These are phyloP conservation scores for Micromys minutus DNA, from an alignment of 2,113 vertebrate species.

Conservation along the genomic window DNA sequence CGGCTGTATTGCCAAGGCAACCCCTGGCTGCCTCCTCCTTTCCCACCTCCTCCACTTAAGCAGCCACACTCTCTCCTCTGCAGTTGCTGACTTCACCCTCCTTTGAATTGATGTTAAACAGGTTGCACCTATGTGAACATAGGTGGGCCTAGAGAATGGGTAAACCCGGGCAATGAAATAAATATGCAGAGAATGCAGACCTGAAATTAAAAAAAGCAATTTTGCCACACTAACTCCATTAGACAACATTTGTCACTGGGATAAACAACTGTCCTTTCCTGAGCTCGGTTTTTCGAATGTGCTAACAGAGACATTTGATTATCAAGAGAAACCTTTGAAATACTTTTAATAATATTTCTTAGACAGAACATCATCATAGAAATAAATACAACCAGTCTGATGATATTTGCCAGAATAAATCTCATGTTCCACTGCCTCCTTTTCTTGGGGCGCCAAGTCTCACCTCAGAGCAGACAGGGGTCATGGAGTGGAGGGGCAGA, in stretches of 20 bases:
- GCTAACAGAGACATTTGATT: not conserved
- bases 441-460: not conserved
- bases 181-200: not conserved
- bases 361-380: not conserved
- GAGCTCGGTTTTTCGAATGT: not conserved
- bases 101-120: constrained; percentile 30
- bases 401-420: not conserved
- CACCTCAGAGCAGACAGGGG: not conserved
- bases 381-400: not conserved
- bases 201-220: not conserved
- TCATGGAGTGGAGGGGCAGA: not conserved
- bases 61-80: not conserved
- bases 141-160: not conserved
- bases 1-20: constrained; percentile 68
- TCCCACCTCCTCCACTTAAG: constrained; percentile 2
- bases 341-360: not conserved
- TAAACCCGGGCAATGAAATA: not conserved
- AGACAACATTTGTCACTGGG: not conserved
- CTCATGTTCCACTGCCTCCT: not conserved
- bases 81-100: constrained; percentile 13
- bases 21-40: constrained; percentile 32
- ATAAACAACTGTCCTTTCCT: not conserved
- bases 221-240: not conserved
- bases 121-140: constrained; percentile 36
- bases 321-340: not conserved